Evolutionary conservation across 1,140 invertebrate species (phyloP).

Genomic region (Magallana ariakensis): DNA sequence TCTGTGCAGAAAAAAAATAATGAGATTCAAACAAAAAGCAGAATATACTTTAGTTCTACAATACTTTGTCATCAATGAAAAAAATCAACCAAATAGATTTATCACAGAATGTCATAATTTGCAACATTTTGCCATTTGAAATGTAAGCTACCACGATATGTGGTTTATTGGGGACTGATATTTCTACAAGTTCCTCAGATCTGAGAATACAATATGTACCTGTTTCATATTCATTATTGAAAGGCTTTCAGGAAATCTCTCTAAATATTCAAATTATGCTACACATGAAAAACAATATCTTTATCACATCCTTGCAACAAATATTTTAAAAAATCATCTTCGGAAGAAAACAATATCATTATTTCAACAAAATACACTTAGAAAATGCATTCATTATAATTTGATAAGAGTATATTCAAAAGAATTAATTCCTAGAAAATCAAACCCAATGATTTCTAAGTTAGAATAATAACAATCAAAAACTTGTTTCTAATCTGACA

Average conservation of each 20-base stretch:
- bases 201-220: not conserved
- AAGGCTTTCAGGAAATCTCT: not conserved
- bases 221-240: not conserved
- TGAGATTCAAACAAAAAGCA: slow-evolving; percentile 30
- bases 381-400: no score
- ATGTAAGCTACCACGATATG: not conserved
- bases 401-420: no score
- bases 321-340: not conserved
- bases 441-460: no score
- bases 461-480: no score
- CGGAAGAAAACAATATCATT: not conserved
- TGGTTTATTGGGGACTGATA: not conserved
- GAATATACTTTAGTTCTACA: not conserved
- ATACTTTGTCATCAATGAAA: not conserved
- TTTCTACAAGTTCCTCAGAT: not conserved
- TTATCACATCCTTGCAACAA: not conserved
- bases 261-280: slow-evolving; percentile 1
- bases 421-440: not conserved
- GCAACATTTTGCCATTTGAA: slow-evolving; percentile 24
- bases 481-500: no score
- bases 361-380: not conserved
- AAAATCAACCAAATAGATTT: slow-evolving; percentile 11
- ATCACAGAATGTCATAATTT: slow-evolving; percentile 21
- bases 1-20: slow-evolving; percentile 17
- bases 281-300: not conserved